Evolutionary conservation across 2,888 invertebrate species (phyloP), one percentile per base, ranked within the genome.

Genomic region (Sicus ferrugineus): DNA sequence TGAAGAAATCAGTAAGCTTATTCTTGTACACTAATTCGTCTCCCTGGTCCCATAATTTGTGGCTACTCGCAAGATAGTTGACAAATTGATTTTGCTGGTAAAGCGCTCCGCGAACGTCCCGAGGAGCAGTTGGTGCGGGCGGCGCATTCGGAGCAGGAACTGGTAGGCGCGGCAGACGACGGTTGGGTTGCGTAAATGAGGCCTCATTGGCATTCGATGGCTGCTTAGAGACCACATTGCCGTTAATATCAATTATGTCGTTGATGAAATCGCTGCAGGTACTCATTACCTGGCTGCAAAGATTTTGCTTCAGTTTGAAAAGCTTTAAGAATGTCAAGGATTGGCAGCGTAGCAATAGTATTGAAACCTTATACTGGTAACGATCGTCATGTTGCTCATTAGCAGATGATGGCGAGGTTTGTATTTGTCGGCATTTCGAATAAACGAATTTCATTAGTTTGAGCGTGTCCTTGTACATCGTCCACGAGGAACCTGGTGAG

Each of bases 41-140:
- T 9, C 96, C 96, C 85, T 93, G 92, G 85, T 96, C 96, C 96
- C 96, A 97, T 77, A 95, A 88, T 75, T 96, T 96, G 86, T 95
- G 94, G 82, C 93, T 92, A 73, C 90, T 91, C 74, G 92, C 88
- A 76, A 96, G 88, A 87, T 94, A 92, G 79, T 89, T 89, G 84
- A 93, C 92, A 84, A 92, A 91, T 83, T 90, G 90, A 84, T 93
- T 91, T 84, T 95, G 94, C 81, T 92, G 92, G 77, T 90, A 88
- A 85, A 95, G 89, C 77, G 94, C 92, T 80, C 89, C 90, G 86
- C 95, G 93, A 79, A 96, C 91, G 71, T 78, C 75, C 86, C 83
- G 79, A 78, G 86, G 85, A 78, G 85, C 83, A 79, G 83, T 80
- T 76, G 79, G 81, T 68, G 83, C 85, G 70, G 83, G 86, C 78